Base-by-base conservation (phyloP, 35 echinoderm and acorn worm genomes). In the Ptychodera flava region DNA sequence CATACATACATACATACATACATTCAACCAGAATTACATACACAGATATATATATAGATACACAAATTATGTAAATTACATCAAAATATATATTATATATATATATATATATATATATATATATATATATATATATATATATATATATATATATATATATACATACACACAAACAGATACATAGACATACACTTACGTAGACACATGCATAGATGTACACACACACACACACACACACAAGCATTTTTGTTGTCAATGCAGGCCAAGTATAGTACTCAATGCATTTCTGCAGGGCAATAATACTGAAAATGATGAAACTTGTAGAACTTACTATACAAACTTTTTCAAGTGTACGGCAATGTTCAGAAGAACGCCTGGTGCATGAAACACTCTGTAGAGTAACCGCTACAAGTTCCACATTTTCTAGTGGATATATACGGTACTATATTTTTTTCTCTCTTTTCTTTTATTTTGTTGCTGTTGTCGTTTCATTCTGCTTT, bases 1-100 rank as follows among this genome's bases (percentile, higher is more conserved):
- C 45, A 64, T 64, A 64, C 45, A 64, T 64, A 64, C 45, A 64
- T 64, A 64, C 45, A 64, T 64, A 64, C 45, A 64, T 64, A 64
- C 45, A 64, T 64, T 12, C 45, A 64, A 12, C 6, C 45, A 64
- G 6, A 64, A 12, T 12, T 64, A 64, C 45, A 64, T 64, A 64
- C 45, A 64, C 22, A 64, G 6, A 64, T 64, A 64, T 22, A 64
- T 64, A 64, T 22, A 64, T 64, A 64, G 6, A 64, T 64, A 64
- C 45, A 64, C 22, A 64, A 6, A 64, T 64, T 64, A 64, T 64
- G 22, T 64, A 64, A 12, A 64, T 64, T 64, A 64, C 22, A 64
- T 64, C 6, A 12, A 64, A 12, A 64, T 64, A 64, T 64, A 64
- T 64, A 64, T 64, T 64, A 64, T 64, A 64, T 64, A 64, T 64